These are phyloP conservation scores for Dermatemys mawii DNA, from an alignment of 2,113 vertebrate genomes.

Conservation along the genomic window DNA sequence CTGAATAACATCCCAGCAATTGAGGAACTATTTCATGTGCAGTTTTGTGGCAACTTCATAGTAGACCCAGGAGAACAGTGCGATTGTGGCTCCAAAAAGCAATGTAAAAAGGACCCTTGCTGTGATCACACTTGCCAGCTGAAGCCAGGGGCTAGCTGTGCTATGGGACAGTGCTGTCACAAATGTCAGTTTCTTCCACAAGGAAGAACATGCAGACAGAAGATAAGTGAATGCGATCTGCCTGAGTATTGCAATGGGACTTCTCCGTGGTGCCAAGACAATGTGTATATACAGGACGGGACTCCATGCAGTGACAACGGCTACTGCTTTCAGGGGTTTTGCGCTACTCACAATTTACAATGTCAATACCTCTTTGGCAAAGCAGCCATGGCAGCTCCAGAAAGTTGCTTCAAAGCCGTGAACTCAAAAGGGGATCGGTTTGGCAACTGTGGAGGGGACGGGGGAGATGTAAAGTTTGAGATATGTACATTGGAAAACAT, in stretches of 20 bases:
- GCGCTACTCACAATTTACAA: neutral
- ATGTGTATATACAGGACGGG: slow-evolving; percentile 53
- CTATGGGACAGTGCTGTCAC: slow-evolving; percentile 42
- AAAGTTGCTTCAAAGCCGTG: neutral
- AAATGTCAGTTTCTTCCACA: neutral
- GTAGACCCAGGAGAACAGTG: slow-evolving; percentile 25
- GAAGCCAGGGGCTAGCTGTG: neutral
- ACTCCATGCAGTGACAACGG: accelerated
- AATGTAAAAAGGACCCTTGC: slow-evolving; percentile 3
- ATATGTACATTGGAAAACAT: neutral
- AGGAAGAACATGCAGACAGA: slow-evolving; percentile 18
- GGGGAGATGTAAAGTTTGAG: accelerated
- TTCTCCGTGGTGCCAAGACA: neutral
- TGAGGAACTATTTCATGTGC: accelerated
- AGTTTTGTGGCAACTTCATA: neutral
- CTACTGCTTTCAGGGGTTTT: neutral
- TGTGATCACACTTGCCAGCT: slow-evolving; percentile 21
- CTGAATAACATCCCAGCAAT: slow-evolving; percentile 31
- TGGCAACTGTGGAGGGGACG: slow-evolving; percentile 57
- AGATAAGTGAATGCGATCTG: neutral
- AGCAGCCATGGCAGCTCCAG: neutral
- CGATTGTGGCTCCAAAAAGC: slow-evolving; percentile 17
- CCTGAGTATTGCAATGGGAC: slow-evolving; percentile 60
- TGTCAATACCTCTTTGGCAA: neutral
- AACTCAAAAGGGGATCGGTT: slow-evolving; percentile 47